phyloP scores from a whole-genome alignment of 92 coral and sea anemone species.

The Chrysogorgia sp. region DNA sequence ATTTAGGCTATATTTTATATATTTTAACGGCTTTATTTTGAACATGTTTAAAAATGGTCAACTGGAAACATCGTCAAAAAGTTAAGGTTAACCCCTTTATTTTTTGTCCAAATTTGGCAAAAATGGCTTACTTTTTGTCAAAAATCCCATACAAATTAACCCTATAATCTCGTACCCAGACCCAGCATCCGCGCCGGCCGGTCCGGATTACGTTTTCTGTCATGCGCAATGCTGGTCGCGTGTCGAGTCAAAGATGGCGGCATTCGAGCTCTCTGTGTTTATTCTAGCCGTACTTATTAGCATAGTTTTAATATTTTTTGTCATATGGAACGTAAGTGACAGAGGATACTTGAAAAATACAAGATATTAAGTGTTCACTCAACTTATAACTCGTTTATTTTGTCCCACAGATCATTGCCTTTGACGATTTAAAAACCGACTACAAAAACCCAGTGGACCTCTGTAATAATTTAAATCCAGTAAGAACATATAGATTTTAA shows the following conservation, averaged over 20 bases:
- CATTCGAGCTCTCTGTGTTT: slow-evolving; percentile 91
- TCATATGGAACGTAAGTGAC: slow-evolving; percentile 97
- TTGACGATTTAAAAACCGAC: slow-evolving; percentile 97
- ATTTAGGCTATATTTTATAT: no score
- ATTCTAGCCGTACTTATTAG: slow-evolving; percentile 88
- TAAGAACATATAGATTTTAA: slow-evolving; percentile 31
- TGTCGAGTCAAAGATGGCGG: slow-evolving; percentile 53
- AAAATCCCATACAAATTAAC: no score
- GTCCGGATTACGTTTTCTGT: no score
- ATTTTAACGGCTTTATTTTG: no score
- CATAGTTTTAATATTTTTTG: slow-evolving; percentile 89
- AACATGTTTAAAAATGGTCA: no score
- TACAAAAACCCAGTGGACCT: slow-evolving; percentile 97
- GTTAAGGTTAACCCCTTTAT: no score
- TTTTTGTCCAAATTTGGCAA: no score
- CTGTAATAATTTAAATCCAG: slow-evolving; percentile 95
- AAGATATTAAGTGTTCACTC: background rate
- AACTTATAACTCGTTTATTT: background rate
- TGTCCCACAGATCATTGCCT: slow-evolving; percentile 80
- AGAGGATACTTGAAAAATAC: background rate
- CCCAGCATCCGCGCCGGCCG: no score
- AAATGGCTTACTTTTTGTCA: no score
- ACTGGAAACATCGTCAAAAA: no score
- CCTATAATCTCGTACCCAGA: no score
- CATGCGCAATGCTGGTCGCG: background rate